Percentiles rank a stretch among this genome's conserved stretches.
phyloP scores from a whole-genome alignment of 1,140 invertebrate genomes.

The Sweltsa coloradensis region DNA sequence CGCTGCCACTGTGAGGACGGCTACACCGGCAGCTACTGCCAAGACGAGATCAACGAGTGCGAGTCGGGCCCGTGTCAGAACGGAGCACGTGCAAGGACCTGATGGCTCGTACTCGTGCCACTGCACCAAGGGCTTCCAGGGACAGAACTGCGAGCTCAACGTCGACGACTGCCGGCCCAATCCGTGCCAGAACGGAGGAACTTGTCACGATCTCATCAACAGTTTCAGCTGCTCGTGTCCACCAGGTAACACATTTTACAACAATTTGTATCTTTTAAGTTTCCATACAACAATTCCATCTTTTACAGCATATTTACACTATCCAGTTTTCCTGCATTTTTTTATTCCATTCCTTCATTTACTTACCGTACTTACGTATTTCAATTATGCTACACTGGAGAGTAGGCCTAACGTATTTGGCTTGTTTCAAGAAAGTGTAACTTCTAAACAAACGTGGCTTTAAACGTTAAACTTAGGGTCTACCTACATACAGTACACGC shows the following conservation, averaged over 20 bases:
- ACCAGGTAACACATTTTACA: too few species aligned
- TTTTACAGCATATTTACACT: neutral
- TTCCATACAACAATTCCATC: neutral
- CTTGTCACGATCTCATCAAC: constrained; percentile 79
- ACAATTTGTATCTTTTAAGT: neutral
- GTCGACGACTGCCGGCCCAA: constrained; percentile 84
- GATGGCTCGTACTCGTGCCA: constrained; percentile 75
- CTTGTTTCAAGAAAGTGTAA: too few species aligned
- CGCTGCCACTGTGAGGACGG: constrained; percentile 75
- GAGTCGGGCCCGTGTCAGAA: constrained; percentile 82
- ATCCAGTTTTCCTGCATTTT: too few species aligned
- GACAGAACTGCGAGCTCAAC: constrained; percentile 86
- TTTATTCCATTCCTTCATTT: too few species aligned
- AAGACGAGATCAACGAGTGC: constrained; percentile 79
- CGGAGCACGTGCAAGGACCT: constrained; percentile 77
- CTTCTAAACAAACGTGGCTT: too few species aligned
- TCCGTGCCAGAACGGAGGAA: constrained; percentile 84
- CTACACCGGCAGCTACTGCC: constrained; percentile 83
- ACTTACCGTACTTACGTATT: neutral
- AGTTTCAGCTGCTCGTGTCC: constrained; percentile 86
- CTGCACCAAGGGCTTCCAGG: constrained; percentile 82
- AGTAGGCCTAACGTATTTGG: too few species aligned
- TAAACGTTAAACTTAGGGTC: too few species aligned
- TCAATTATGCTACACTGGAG: too few species aligned
- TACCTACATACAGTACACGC: too few species aligned